Evolutionary conservation across 2,113 vertebrate species (phyloP).

Genomic region (Tiliqua scincoides): DNA sequence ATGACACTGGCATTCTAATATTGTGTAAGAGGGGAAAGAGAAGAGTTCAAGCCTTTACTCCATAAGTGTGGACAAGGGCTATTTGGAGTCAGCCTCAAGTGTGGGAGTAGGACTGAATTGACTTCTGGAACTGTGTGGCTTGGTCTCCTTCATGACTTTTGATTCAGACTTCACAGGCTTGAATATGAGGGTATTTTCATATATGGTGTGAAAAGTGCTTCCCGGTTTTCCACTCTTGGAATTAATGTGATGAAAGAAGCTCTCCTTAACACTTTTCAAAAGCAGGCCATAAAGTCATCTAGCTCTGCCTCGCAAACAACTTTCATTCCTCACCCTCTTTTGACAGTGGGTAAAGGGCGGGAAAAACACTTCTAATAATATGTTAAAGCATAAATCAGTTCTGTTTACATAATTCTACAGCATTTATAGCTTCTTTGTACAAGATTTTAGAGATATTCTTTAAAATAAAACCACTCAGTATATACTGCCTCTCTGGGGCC

Average conservation of each 20-base stretch:
- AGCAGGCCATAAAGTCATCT: background rate
- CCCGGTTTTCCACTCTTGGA: background rate
- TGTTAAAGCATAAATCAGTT: background rate
- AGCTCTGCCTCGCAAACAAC: background rate
- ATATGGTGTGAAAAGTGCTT: background rate
- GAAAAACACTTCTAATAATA: background rate
- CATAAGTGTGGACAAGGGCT: background rate
- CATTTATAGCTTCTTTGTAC: background rate
- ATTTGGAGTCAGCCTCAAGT: background rate
- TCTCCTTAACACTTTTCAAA: background rate
- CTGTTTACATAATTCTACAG: background rate
- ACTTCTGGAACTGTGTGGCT: background rate
- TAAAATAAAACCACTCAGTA: too few species aligned
- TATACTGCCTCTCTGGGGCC: too few species aligned
- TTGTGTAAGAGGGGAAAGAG: background rate
- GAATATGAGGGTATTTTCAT: background rate
- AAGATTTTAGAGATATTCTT: background rate
- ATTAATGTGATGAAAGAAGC: background rate
- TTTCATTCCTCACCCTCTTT: background rate
- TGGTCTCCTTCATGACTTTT: background rate
- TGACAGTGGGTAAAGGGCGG: background rate
- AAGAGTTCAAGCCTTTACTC: background rate
- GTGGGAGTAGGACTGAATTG: background rate
- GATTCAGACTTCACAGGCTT: background rate
- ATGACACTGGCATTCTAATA: background rate